phyloP scores from a whole-genome alignment of 2,797 vertebrate species.

The Eospalax fontanierii region DNA sequence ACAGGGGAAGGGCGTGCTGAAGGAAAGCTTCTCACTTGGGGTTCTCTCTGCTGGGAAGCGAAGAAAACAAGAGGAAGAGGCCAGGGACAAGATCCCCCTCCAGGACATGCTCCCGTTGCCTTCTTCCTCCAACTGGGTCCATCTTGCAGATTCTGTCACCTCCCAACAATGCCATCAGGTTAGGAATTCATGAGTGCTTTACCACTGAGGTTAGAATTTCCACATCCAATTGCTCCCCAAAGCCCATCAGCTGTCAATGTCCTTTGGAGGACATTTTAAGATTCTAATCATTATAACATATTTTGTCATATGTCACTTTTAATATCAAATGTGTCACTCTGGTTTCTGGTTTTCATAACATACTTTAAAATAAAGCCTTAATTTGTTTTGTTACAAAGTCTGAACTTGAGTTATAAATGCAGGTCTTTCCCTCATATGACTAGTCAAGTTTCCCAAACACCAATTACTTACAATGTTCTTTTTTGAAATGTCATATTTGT shows the following conservation, averaged over 20 bases:
- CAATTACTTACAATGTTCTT: background rate
- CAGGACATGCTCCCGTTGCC: no score
- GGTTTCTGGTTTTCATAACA: conserved; percentile 24
- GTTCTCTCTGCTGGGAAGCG: background rate
- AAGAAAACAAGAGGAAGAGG: no score
- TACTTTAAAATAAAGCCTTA: conserved; percentile 20
- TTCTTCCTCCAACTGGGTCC: background rate
- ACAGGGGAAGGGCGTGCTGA: background rate
- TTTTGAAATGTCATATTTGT: background rate
- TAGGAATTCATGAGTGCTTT: background rate
- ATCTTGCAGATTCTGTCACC: background rate
- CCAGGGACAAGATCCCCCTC: background rate
- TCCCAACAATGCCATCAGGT: background rate
- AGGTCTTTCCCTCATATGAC: background rate
- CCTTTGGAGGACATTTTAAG: background rate
- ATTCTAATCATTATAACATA: background rate
- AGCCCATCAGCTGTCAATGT: background rate
- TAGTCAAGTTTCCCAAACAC: background rate
- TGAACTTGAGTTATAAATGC: conserved; percentile 8
- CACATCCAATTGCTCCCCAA: background rate
- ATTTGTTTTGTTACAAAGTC: conserved; percentile 14
- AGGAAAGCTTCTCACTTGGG: background rate
- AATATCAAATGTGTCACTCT: background rate
- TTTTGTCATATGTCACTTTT: background rate
- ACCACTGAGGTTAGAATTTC: background rate